Evolutionary conservation across 2,113 vertebrate species (phyloP).

Genomic region (Cavia aperea): DNA sequence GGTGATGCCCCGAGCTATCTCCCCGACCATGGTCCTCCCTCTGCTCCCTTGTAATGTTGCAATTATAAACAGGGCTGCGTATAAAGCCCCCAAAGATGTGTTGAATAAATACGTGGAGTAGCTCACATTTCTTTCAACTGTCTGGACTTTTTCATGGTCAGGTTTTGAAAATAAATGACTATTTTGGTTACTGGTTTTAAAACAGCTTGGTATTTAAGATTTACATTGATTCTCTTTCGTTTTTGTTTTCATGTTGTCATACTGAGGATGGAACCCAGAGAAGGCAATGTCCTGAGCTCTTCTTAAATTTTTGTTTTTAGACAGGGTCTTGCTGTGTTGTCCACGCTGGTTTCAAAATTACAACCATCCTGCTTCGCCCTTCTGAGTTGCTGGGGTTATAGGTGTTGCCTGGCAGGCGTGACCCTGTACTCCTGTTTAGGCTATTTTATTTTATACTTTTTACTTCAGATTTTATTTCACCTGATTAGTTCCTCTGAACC

Average conservation of each 20-base stretch:
- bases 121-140: slow-evolving; percentile 31
- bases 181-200: slow-evolving; percentile 25
- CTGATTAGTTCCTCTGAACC: slow-evolving; percentile 41
- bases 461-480: slow-evolving; percentile 46
- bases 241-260: not conserved
- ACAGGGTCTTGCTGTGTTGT: not conserved
- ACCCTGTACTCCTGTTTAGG: not conserved
- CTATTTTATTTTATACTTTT: slow-evolving; percentile 49
- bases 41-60: not conserved
- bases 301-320: not conserved
- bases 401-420: not conserved
- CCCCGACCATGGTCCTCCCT: not conserved
- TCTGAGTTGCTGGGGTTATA: not conserved
- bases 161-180: slow-evolving; percentile 29
- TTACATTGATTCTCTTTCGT: not conserved
- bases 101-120: not conserved
- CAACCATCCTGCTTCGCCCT: not conserved
- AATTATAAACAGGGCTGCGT: not conserved
- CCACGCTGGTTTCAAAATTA: not conserved
- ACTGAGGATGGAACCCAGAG: not conserved
- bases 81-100: not conserved
- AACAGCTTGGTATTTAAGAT: not conserved
- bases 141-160: slow-evolving; percentile 22
- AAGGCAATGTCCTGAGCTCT: not conserved
- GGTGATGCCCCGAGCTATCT: too few relatives aligned